Evolutionary conservation across 1,140 invertebrate genomes (phyloP).

Genomic region (Oryctes rhinoceros): DNA sequence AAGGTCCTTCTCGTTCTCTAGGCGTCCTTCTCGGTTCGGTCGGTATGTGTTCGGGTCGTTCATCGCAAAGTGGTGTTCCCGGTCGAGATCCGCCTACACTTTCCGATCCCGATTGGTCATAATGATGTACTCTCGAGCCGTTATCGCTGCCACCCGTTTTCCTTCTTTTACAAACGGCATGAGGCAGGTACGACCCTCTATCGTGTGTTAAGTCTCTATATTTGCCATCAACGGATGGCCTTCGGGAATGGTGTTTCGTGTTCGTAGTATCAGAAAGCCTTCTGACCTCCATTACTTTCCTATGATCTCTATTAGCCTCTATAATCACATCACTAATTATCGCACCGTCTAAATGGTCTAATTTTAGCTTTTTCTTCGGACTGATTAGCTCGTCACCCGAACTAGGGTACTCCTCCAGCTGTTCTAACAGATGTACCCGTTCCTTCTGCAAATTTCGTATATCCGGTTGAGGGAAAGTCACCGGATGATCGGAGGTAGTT

Average conservation of each 20-base stretch:
- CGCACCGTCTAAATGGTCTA: slow-evolving; percentile 65
- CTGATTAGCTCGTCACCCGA: slow-evolving; percentile 74
- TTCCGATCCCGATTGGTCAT: slow-evolving; percentile 61
- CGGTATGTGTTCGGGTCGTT: slow-evolving; percentile 77
- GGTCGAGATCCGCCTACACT: slow-evolving; percentile 75
- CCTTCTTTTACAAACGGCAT: slow-evolving; percentile 60
- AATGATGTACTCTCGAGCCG: slow-evolving; percentile 58
- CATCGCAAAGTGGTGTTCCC: slow-evolving; percentile 84
- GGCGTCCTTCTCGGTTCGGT: slow-evolving; percentile 76
- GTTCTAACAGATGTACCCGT: slow-evolving; percentile 73
- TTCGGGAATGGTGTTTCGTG: slow-evolving; percentile 62
- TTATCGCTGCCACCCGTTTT: slow-evolving; percentile 60
- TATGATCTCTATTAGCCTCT: slow-evolving; percentile 61
- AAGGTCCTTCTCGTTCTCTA: slow-evolving; percentile 71
- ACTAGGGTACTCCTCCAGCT: slow-evolving; percentile 76
- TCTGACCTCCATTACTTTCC: slow-evolving; percentile 67
- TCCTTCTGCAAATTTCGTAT: slow-evolving; percentile 76
- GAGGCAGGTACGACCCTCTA: slow-evolving; percentile 52
- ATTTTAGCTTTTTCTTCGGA: slow-evolving; percentile 72
- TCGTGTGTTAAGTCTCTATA: slow-evolving; percentile 53
- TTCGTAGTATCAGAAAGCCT: slow-evolving; percentile 64
- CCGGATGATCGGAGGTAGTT: slow-evolving; percentile 46
- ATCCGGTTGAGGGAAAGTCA: slow-evolving; percentile 64
- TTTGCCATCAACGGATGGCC: slow-evolving; percentile 64
- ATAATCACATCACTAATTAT: slow-evolving; percentile 59